These are phyloP conservation scores for Leptodirus hochenwartii DNA, from an alignment of 2,888 invertebrate species.

Conservation along the genomic window DNA sequence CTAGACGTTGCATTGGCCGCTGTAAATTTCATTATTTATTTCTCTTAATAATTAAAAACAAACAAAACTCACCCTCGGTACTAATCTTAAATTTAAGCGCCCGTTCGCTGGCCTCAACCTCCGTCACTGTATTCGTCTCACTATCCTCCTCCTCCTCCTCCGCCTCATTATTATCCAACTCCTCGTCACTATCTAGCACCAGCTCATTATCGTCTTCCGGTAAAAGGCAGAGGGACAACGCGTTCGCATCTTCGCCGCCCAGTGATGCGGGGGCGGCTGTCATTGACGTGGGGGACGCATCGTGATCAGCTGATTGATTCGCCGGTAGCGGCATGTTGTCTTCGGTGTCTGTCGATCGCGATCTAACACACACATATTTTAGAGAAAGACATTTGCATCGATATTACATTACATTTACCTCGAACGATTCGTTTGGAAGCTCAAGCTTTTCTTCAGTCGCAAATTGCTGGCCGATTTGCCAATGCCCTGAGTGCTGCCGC, in stretches of 20 bases:
- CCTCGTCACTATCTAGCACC: too few species aligned
- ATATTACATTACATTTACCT: conserved; percentile 17
- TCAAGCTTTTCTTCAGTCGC: conserved; percentile 33
- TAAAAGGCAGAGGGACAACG: too few species aligned
- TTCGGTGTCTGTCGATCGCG: conserved; percentile 30
- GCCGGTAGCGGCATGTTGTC: conserved; percentile 29
- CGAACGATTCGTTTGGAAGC: conserved; percentile 25
- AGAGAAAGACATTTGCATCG: conserved; percentile 1
- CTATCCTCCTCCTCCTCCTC: conserved; percentile 37
- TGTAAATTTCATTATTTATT: too few species aligned
- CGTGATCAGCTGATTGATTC: neutral
- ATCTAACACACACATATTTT: conserved; percentile 18
- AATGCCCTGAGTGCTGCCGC: conserved; percentile 22
- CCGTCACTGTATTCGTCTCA: conserved; percentile 46
- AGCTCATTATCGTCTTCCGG: conserved; percentile 13
- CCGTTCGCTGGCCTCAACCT: conserved; percentile 56
- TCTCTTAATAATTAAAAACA: neutral
- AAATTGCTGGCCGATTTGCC: conserved; percentile 32
- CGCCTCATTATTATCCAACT: conserved; percentile 20
- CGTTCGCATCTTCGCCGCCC: neutral
- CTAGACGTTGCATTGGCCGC: too few species aligned
- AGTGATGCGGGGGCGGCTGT: neutral
- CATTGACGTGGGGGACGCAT: neutral
- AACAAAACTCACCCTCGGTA: conserved; percentile 35
- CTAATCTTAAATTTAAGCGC: conserved; percentile 60